Conservation (phyloP, 1,140 invertebrate species). For the Ganaspis sp. region DNA sequence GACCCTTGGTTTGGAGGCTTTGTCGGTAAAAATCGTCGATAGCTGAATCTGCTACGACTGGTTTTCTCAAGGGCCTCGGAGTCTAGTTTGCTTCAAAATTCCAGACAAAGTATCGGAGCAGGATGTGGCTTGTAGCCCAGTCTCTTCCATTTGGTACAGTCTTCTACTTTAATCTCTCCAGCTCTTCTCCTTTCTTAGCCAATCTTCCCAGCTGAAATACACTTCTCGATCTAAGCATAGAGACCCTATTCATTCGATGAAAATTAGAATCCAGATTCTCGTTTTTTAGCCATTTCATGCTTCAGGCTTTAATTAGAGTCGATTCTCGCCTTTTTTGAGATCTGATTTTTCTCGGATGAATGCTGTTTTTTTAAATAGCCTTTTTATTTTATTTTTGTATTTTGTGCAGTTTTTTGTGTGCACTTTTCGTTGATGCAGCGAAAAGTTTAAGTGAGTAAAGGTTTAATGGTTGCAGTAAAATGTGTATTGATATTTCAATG, state of each 20-base stretch:
- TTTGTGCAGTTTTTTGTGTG: too few species aligned
- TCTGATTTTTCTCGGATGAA: too few species aligned
- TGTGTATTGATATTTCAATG: too few species aligned
- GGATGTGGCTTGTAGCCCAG: constrained; percentile 57
- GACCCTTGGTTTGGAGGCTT: constrained; percentile 49
- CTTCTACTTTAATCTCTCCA: constrained; percentile 39
- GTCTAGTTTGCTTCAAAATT: constrained; percentile 63
- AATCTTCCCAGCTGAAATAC: not conserved
- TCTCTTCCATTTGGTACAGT: constrained; percentile 34
- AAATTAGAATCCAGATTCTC: not conserved
- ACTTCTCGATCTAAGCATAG: not conserved
- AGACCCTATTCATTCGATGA: constrained; percentile 9
- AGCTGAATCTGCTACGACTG: constrained; percentile 54
- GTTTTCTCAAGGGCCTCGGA: constrained; percentile 62
- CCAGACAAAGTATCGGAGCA: constrained; percentile 67
- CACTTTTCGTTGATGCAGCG: too few species aligned
- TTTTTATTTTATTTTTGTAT: too few species aligned
- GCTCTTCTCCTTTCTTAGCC: not conserved
- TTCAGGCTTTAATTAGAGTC: not conserved
- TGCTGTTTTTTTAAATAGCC: too few species aligned
- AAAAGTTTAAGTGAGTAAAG: too few species aligned
- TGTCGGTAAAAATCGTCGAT: constrained; percentile 56
- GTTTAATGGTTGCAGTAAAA: too few species aligned
- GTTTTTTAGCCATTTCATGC: not conserved
- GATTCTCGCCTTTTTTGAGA: too few species aligned